These are phyloP conservation scores for Bombus waltoni DNA, from an alignment of 1,140 invertebrate species.

Conservation along the genomic window DNA sequence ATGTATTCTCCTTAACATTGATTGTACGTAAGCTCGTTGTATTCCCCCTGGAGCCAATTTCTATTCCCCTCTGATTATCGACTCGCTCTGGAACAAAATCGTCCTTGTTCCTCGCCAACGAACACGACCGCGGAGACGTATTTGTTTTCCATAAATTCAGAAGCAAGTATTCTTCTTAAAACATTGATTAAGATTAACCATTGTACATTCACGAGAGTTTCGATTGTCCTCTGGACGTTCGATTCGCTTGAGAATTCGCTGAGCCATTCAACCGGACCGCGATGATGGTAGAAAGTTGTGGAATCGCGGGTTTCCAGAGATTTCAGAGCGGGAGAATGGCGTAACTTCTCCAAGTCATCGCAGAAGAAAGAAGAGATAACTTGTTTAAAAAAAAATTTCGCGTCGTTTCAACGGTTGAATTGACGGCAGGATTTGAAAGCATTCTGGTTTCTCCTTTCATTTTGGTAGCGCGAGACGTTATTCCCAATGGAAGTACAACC, in stretches of 20 bases:
- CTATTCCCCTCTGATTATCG: no score
- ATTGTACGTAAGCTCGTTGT: no score
- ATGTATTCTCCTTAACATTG: no score
- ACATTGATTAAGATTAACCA: neutral
- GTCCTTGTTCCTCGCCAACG: neutral
- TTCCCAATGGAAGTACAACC: constrained; percentile 16
- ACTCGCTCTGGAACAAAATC: no score
- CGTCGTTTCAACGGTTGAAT: no score
- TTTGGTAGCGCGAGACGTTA: neutral
- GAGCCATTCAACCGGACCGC: neutral
- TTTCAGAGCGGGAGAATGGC: neutral
- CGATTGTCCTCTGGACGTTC: neutral
- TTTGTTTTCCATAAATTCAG: neutral
- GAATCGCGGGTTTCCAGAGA: neutral
- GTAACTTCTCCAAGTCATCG: neutral
- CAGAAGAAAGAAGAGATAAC: neutral
- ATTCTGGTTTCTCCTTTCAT: neutral
- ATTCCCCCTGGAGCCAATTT: no score
- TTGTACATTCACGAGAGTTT: neutral
- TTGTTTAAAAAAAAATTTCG: neutral
- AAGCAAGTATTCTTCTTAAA: neutral
- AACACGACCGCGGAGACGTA: neutral
- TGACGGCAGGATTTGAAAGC: neutral
- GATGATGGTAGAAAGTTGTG: neutral
- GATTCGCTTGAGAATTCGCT: neutral